Evolutionary conservation across 2,113 vertebrate species (phyloP), one percentile per base, ranked within the genome.

Genomic region (Eubucco bourcierii): DNA sequence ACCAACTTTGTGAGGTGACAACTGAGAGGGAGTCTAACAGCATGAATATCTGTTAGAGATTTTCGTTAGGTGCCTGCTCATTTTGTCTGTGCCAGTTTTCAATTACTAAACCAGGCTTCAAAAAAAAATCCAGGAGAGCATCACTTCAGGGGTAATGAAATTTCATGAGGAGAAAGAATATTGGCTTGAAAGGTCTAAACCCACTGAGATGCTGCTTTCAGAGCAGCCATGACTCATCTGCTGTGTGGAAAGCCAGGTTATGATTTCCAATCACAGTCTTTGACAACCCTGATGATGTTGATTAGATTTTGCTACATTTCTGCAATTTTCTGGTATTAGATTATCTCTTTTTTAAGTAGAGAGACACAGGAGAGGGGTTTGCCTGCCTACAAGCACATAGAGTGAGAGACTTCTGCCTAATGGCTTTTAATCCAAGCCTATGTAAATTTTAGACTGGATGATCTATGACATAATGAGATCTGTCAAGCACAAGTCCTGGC

Each of bases 401-500:
- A 90, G 59, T 4, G 18, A 31, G 70, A 16, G 47, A 15, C 47
- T 88, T 53, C 84, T 55, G 13, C 53, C 85, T 92, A 75, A 88
- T 47, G 55, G 41, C 33, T 95, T 95, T 87, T 95, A 95, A 94
- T 92, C 84, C 93, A 82, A 95, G 87, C 34, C 95, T 82, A 33
- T 70, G 90, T 72, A 90, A 96, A 96, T 97, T 95, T 94, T 83
- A 68, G 88, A 65, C 46, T 5, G 24, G 68, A 18, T 95, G 95
- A 93, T 93, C 86, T 86, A 80, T 76, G 93, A 63, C 95, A 93
- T 95, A 97, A 96, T 84, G 88, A 94, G 96, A 95, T 93, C 96
- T 97, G 97, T 91, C 97, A 96, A 96, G 94, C 72, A 65, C 71
- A 72, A 95, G 94, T 91, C 95, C 95, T 82, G 39, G 86, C 92